Base-by-base conservation (phyloP, 2,113 vertebrate species). In the Tetraodon nigroviridis region DNA sequence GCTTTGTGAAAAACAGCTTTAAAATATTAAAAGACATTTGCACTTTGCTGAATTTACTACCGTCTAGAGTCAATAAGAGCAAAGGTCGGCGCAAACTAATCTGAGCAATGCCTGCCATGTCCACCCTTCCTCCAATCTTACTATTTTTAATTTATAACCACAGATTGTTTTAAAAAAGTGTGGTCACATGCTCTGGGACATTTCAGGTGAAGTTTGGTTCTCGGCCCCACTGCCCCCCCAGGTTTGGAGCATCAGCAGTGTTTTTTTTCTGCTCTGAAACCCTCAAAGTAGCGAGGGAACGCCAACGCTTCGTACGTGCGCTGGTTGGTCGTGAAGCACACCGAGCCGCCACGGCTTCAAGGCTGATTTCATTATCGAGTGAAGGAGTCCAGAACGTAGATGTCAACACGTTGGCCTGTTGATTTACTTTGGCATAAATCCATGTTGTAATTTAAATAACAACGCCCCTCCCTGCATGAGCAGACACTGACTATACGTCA, bases 281-380 rank as follows among this genome's bases (percentile, higher is more conserved):
- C 21, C 17, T 51, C 20, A 52, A 19, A 40, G 37, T 20, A 29
- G 24, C 22, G 1, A 27, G 18, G 44, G 3, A 3, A 55, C 40
- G 49, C 22, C 21, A 24, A 42, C 32, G 27, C 1, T 7, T 13
- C 52, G 24, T 32, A 0, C 48, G 41, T 59, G 58, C 22, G 46
- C 40, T 71, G 32, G 55, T 27, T 55, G 69, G 64, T 61, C 54
- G 77, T 73, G 84, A 81, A 86, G 81, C 69, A 46, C 77, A 85
- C 83, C 75, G 87, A 88, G 76, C 69, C 59, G 79, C 70, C 68
- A 66, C 75, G 53, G 70, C 58, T 59, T 86, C 77, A 69, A 78
- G 86, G 81, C 84, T 86, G 84, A 87, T 85, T 85, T 87, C 80
- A 88, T 88, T 85, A 88, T 86, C 70, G 72, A 76, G 67, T 65